phyloP scores from a whole-genome alignment of 2,888 invertebrate species.

The Branchinecta sandiegonensis region DNA sequence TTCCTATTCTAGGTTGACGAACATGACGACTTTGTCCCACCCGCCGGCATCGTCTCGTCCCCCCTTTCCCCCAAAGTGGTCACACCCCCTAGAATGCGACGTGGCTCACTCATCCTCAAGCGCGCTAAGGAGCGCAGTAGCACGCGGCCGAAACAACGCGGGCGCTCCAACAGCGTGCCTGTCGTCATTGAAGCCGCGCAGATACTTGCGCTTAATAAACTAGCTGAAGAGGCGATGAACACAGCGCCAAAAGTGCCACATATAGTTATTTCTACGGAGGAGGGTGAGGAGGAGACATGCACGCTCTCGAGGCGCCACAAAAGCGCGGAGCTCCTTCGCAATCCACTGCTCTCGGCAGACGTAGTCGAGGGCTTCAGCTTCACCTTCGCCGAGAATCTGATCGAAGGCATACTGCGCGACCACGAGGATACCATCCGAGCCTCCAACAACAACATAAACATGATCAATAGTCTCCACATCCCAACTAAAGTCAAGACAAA shows the following conservation, averaged over 20 bases:
- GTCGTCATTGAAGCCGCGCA: constrained; percentile 23
- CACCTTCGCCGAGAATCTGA: constrained; percentile 24
- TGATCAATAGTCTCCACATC: neutral
- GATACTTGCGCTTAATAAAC: constrained; percentile 5
- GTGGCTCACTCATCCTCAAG: constrained; percentile 20
- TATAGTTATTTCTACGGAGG: constrained; percentile 20
- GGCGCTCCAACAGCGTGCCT: constrained; percentile 23
- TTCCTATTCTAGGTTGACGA: neutral
- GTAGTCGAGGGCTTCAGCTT: constrained; percentile 25
- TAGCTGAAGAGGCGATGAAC: neutral
- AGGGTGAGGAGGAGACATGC: constrained; percentile 17
- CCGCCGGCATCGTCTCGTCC: neutral
- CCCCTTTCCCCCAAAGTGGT: constrained; percentile 20
- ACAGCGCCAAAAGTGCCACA: constrained; percentile 16
- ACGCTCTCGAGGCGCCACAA: neutral
- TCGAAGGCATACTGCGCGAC: constrained; percentile 24
- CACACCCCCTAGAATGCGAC: constrained; percentile 22
- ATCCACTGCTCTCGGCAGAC: constrained; percentile 23
- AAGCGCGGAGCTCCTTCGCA: neutral
- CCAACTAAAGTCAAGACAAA: constrained; percentile 3
- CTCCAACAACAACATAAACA: neutral
- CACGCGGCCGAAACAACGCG: constrained; percentile 20
- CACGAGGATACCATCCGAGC: neutral
- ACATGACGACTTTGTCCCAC: neutral
- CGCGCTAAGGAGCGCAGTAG: constrained; percentile 20